phyloP scores from a whole-genome alignment of 2,113 vertebrate species.

The Hippoglossus stenolepis region DNA sequence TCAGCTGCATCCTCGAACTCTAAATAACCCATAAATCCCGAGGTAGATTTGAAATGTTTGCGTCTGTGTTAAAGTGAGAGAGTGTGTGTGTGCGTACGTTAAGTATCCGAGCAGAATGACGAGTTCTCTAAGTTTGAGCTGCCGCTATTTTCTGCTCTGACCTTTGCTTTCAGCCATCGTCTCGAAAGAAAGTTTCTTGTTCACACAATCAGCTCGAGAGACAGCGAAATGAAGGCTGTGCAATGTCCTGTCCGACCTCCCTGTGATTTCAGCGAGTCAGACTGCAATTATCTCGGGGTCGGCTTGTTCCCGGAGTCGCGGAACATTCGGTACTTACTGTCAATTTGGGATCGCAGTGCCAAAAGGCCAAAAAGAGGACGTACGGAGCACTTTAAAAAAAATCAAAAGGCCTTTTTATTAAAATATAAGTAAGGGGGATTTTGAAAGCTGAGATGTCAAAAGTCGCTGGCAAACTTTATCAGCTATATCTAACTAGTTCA shows the following conservation, averaged over 20 bases:
- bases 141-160: neutral
- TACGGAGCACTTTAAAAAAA: neutral
- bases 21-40: neutral
- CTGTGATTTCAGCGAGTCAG: neutral
- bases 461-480: too few species aligned
- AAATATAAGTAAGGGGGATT: neutral
- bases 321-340: slow-evolving; percentile 1
- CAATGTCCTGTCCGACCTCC: neutral
- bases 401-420: neutral
- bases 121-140: neutral
- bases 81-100: too few species aligned
- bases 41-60: too few species aligned
- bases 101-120: too few species aligned
- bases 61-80: too few species aligned
- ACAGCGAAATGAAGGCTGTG: neutral
- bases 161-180: neutral
- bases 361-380: neutral
- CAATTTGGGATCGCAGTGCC: too few species aligned
- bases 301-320: neutral
- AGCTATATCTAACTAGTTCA: too few species aligned
- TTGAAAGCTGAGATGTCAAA: neutral
- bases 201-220: neutral
- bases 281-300: slow-evolving; percentile 17
- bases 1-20: neutral
- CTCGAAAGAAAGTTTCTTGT: neutral